A percentile compares a stretch with the other conserved stretches of the same genome.
phyloP scores from a whole-genome alignment of 2,888 invertebrate species.

The Melanargia galathea region DNA sequence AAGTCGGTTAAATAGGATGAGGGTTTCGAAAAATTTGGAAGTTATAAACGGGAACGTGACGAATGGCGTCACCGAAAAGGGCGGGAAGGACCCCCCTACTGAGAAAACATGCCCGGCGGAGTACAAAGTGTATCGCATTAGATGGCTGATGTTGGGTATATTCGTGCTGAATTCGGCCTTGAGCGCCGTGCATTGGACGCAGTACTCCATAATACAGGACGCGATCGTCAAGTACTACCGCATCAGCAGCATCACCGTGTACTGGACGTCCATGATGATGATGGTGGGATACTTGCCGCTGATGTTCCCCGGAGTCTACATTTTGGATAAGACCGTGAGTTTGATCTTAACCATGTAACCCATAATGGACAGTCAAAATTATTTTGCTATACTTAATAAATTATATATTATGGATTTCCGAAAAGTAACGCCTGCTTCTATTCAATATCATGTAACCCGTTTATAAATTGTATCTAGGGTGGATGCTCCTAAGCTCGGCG shows the following conservation, averaged over 20 bases:
- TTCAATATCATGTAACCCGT: too few species aligned
- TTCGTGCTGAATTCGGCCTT: conserved; percentile 95
- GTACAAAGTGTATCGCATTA: conserved; percentile 86
- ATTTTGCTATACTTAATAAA: too few species aligned
- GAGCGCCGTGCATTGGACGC: conserved; percentile 98
- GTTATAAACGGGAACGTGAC: conserved; percentile 71
- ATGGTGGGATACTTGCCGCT: conserved; percentile 98
- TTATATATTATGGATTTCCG: too few species aligned
- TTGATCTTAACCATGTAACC: not conserved
- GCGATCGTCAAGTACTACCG: conserved; percentile 90
- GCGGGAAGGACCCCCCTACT: conserved; percentile 63
- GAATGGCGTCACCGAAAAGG: conserved; percentile 73
- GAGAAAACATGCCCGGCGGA: conserved; percentile 70
- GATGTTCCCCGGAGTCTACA: conserved; percentile 98
- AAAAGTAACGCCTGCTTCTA: too few species aligned
- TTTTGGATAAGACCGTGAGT: conserved; percentile 95
- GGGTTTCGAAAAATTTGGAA: conserved; percentile 67
- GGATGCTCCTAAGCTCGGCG: too few species aligned
- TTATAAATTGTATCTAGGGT: too few species aligned
- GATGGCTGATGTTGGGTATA: conserved; percentile 93
- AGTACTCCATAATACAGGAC: conserved; percentile 96
- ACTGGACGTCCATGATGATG: conserved; percentile 99
- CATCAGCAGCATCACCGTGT: conserved; percentile 88
- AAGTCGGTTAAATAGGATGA: too few species aligned
- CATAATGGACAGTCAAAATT: too few species aligned